Base-by-base conservation (phyloP, 2,888 invertebrate species). In the Argynnis bischoffii region DNA sequence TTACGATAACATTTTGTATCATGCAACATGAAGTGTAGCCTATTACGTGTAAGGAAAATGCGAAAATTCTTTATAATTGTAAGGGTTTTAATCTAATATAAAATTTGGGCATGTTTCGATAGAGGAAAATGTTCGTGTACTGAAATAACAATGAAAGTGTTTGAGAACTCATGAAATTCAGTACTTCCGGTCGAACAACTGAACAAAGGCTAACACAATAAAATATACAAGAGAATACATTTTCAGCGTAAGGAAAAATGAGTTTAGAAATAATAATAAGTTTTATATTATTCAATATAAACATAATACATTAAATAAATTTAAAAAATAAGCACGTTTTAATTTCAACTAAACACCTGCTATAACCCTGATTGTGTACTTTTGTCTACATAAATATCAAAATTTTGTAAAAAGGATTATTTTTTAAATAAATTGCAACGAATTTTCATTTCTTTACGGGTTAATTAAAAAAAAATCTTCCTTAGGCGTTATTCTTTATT, bases 131-230 rank as follows among this genome's bases (percentile, higher is more conserved):
- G 54, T 55, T 16, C 55, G 21, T 51, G 48, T 21, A 67, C 41
- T 15, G 60, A 21, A 65, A 65, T 63, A 48, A 50, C 53, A 66
- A 69, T 69, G 46, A 56, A 65, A 69, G 50, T 54, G 69, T 51
- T 63, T 63, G 61, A 54, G 61, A 66, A 54, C 54, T 66, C 55
- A 69, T 69, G 66, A 66, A 66, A 66, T 63, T 63, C 59, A 69
- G 48, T 53, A 18, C 63, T 55, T 55, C 55, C 64, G 55, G 60
- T 64, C 59, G 6, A 59, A 60, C 16, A 66, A 60, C 55, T 55
- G 51, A 69, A 64, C 35, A 63, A 55, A 55, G 55, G 50, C 63
- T 66, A 64, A 66, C 69, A 59, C 63, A 63, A 50, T 59, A 59
- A 63, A 55, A 60, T 66, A 60, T 55, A 69, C 56, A 60, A 41